A percentile compares a stretch with the other conserved stretches of the same genome.
These are phyloP conservation scores for Onthophagus sagittarius DNA, from an alignment of 2,888 invertebrate species.

Conservation along the genomic window DNA sequence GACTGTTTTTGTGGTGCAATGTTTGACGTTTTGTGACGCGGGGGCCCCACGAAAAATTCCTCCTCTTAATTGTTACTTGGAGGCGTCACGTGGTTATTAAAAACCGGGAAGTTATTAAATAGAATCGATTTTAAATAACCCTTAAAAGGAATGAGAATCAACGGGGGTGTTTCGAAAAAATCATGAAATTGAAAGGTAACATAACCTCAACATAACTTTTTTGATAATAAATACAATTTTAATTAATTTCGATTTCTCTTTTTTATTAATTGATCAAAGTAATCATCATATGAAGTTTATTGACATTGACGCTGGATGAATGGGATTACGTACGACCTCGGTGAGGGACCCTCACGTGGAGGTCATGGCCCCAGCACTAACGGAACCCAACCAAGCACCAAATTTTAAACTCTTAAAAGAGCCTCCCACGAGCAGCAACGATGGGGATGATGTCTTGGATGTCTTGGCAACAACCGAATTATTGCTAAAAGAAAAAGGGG, in stretches of 20 bases:
- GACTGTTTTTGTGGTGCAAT: slow-evolving; percentile 46
- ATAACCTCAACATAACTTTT: background rate
- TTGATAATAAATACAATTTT: slow-evolving; percentile 12
- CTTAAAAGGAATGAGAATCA: slow-evolving; percentile 38
- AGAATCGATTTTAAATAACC: slow-evolving; percentile 3
- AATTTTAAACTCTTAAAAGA: slow-evolving; percentile 44
- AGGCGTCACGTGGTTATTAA: too few species aligned
- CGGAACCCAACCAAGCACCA: slow-evolving; percentile 61
- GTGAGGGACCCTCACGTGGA: slow-evolving; percentile 60
- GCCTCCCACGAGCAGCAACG: slow-evolving; percentile 37
- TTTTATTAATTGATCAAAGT: slow-evolving; percentile 25
- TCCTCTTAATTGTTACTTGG: slow-evolving; percentile 39
- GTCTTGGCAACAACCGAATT: slow-evolving; percentile 37
- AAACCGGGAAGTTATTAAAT: background rate
- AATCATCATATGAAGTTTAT: slow-evolving; percentile 24
- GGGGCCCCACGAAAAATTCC: slow-evolving; percentile 40
- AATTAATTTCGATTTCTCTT: slow-evolving; percentile 23
- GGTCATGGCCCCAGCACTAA: slow-evolving; percentile 94
- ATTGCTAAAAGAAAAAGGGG: slow-evolving; percentile 35
- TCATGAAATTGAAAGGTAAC: slow-evolving; percentile 2
- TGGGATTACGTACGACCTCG: slow-evolving; percentile 53
- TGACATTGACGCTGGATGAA: slow-evolving; percentile 46
- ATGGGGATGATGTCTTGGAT: slow-evolving; percentile 29
- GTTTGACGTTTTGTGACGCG: slow-evolving; percentile 42
- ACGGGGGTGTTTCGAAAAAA: slow-evolving; percentile 37